Evolutionary conservation across 2,113 vertebrate genomes (phyloP), one percentile per base, ranked within the genome.

Genomic region (Rhinogobius similis): DNA sequence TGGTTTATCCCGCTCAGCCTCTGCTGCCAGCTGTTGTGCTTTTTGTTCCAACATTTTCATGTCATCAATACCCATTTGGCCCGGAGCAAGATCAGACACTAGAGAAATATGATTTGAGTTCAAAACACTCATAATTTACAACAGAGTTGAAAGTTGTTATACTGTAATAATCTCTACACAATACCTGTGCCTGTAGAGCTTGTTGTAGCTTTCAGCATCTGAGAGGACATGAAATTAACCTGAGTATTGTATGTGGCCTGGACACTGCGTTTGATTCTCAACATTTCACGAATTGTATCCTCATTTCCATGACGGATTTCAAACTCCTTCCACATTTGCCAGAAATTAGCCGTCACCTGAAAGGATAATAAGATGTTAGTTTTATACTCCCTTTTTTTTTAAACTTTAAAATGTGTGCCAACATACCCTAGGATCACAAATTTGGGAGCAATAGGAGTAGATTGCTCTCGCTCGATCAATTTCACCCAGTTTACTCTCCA

Each of bases 211-310:
- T 95, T 95, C 65, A 98, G 83, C 95, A 97, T 97, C 90, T 98
- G 96, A 0, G 96, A 96, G 63, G 96, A 94, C 94, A 98, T 97
- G 86, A 98, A 98, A 85, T 97, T 97, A 90, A 97, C 96, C 86
- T 98, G 96, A 0, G 96, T 98, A 87, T 98, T 98, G 89, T 97
- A 98, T 0, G 96, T 98, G 62, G 96, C 96, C 86, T 98, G 96
- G 26, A 98, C 96, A 0, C 96, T 98, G 26, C 96, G 94, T 70
- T 96, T 96, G 68, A 98, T 95, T 21, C 96, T 91, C 68, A 98
- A 86, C 96, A 98, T 95, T 88, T 98, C 96, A 39, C 95, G 86
- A 68, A 97, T 95, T 0, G 96, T 98, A 87, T 98, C 96, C 72
- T 98, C 96, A 0, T 98, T 97, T 24, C 96, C 96, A 1, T 97